Conservation (phyloP, 2,888 invertebrate species). For the Ellobium chinense region DNA sequence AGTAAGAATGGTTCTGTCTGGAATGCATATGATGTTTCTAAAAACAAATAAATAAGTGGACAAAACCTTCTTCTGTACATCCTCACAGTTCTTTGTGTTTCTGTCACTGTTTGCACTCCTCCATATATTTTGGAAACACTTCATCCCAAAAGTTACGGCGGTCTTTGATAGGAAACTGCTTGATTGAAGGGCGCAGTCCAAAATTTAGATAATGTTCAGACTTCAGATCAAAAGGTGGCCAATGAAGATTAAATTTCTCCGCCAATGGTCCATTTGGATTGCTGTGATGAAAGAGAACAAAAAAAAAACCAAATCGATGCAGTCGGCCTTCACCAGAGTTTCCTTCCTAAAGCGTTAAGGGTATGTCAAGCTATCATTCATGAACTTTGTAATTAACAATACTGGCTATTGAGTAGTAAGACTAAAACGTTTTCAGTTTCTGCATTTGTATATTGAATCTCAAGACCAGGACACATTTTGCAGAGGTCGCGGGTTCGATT, state of each 20-base stretch:
- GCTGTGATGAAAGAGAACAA: neutral
- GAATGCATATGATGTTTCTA: neutral
- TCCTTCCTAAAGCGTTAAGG: neutral
- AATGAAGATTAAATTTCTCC: neutral
- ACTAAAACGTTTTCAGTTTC: neutral
- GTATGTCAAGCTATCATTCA: neutral
- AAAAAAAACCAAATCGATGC: neutral
- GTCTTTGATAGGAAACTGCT: conserved; percentile 16
- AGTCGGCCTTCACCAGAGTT: neutral
- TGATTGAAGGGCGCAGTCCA: neutral
- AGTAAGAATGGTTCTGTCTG: neutral
- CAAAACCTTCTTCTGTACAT: neutral
- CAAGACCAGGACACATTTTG: no score
- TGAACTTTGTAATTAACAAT: no score
- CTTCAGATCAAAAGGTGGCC: conserved; percentile 22
- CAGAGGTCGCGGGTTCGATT: no score
- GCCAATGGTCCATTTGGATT: conserved; percentile 8
- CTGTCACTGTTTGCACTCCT: neutral
- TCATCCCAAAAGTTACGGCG: conserved; percentile 20
- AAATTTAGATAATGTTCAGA: conserved; percentile 4
- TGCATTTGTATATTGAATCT: neutral
- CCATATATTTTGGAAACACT: neutral
- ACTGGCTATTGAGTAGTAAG: no score
- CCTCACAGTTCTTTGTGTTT: neutral
- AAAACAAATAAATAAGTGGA: neutral